Base-by-base conservation (phyloP, 1,140 invertebrate genomes). In the Eurytemora carolleeae region DNA sequence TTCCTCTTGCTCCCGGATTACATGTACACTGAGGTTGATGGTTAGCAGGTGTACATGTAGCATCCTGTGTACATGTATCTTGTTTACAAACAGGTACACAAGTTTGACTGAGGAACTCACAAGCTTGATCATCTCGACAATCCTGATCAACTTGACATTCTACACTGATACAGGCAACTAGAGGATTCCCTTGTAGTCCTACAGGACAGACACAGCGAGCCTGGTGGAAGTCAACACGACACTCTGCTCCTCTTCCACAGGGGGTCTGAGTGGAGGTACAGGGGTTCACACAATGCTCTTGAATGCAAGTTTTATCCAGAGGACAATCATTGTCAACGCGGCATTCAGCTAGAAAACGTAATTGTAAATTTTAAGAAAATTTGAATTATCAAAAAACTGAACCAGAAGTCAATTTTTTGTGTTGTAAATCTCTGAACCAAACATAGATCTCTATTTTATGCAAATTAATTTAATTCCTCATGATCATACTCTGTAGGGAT, bases 61-160 rank as follows among this genome's bases (percentile, higher is more conserved):
- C 88, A 7, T 78, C 79, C 1, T 78, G 74, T 0, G 82, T 85
- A 68, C 87, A 91, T 1, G 81, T 80, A 22, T 82, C 80, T 1
- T 81, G 79, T 55, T 59, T 63, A 67, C 87, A 92, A 22, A 85
- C 86, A 0, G 81, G 82, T 68, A 84, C 77, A 69, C 89, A 92
- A 2, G 87, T 79, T 65, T 85, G 77, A 68, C 88, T 91, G 1
- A 87, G 72, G 57, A 84, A 75, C 67, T 92, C 86, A 69, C 87
- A 92, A 22, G 84, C 79, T 71, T 91, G 86, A 63, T 86, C 79
- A 69, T 85, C 80, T 3, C 84, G 82, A 67, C 89, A 93, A 65
- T 92, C 87, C 68, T 89, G 85, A 68, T 92, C 87, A 67, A 86
- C 87, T 66, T 85, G 84, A 67, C 89, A 92, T 26, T 83, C 78